Evolutionary conservation across 2,113 vertebrate genomes (phyloP).

Genomic region (Bufo gargarizans): DNA sequence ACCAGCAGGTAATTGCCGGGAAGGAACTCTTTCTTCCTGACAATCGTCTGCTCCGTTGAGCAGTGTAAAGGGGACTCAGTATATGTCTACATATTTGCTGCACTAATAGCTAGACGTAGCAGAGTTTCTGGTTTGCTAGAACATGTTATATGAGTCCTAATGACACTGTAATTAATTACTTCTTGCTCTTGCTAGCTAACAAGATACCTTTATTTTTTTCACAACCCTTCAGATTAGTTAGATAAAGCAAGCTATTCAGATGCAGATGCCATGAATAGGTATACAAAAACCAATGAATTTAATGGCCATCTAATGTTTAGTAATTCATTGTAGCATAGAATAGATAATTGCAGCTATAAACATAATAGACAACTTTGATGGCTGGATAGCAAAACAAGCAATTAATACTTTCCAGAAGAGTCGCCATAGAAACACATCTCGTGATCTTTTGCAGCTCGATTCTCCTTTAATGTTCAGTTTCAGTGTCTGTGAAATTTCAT

Average conservation of each 20-base stretch:
- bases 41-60: no score
- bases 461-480: slow-evolving; percentile 13
- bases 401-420: slow-evolving; percentile 47
- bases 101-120: background rate
- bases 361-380: slow-evolving; percentile 44
- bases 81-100: background rate
- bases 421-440: slow-evolving; percentile 50
- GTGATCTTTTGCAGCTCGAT: slow-evolving; percentile 20
- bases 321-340: background rate
- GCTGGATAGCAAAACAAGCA: slow-evolving; percentile 49
- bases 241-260: background rate
- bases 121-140: background rate
- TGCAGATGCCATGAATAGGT: slow-evolving; percentile 15
- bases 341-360: slow-evolving; percentile 50
- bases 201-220: background rate
- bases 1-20: no score
- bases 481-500: background rate
- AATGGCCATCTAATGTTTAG: slow-evolving; percentile 16
- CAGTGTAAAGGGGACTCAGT: background rate
- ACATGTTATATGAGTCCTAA: background rate
- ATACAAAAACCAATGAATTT: slow-evolving; percentile 24
- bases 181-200: background rate
- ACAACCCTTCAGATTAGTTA: background rate
- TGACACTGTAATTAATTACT: background rate
- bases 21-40: no score